Conservation (phyloP, 30 jellyfish, hydroid and myxozoan genomes). For the Chrysaora quinquecirrha region DNA sequence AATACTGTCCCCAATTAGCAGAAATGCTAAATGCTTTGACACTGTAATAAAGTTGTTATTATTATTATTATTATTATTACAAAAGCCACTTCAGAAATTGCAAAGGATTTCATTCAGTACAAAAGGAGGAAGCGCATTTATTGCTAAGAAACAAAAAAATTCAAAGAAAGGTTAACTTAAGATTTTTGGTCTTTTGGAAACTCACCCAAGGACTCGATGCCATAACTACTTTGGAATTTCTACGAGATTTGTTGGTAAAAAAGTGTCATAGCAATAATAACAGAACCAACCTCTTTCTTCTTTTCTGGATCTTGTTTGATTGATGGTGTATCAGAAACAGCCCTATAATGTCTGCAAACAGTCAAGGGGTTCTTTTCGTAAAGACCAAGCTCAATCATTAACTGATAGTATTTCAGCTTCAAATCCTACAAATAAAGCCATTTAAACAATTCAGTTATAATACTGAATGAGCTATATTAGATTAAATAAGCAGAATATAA, state of each 20-base stretch:
- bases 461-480: too few relatives aligned
- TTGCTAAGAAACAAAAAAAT: too few relatives aligned
- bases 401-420: conserved; percentile 86
- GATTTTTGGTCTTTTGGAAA: too few relatives aligned
- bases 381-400: conserved; percentile 92
- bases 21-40: neutral
- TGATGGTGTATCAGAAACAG: conserved; percentile 88
- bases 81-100: too few relatives aligned
- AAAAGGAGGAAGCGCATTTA: neutral
- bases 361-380: conserved; percentile 80
- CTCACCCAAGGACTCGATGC: too few relatives aligned
- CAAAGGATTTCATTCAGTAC: neutral
- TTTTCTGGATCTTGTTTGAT: conserved; percentile 79
- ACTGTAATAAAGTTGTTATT: neutral
- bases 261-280: too few relatives aligned
- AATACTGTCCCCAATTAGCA: neutral
- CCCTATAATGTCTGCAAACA: conserved; percentile 88
- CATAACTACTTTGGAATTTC: too few relatives aligned
- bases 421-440: conserved; percentile 74
- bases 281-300: conserved; percentile 86
- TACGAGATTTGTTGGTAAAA: too few relatives aligned
- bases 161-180: too few relatives aligned
- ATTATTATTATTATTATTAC: too few relatives aligned
- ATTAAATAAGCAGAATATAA: too few relatives aligned
- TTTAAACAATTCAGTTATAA: too few relatives aligned